Evolutionary conservation across 37 sponge, comb jelly and placozoan genomes (phyloP).

Genomic region (Oscarella lobularis): DNA sequence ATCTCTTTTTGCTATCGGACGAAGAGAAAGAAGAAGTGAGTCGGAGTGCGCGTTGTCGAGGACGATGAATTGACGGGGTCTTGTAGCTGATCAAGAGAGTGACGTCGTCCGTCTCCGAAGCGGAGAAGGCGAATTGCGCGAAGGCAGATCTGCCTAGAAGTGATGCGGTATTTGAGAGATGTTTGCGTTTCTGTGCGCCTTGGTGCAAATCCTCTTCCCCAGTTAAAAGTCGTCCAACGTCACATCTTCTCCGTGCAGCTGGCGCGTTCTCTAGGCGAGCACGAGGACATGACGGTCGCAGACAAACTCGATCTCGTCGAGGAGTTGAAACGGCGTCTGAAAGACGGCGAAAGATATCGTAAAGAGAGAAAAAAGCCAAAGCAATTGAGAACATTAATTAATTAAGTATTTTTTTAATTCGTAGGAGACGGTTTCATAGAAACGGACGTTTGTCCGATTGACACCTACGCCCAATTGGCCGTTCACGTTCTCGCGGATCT

Average conservation of each 20-base stretch:
- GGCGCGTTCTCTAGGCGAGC: neutral
- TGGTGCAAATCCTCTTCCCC: no score
- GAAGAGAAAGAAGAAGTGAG: constrained; percentile 8
- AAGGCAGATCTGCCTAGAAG: no score
- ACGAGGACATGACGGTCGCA: neutral
- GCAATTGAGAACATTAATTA: neutral
- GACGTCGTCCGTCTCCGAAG: no score
- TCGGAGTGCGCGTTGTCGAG: no score
- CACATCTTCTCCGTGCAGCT: constrained; percentile 6
- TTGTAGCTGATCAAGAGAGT: no score
- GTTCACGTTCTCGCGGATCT: constrained; percentile 43
- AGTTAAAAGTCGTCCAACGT: constrained; percentile 1
- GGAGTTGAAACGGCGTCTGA: neutral
- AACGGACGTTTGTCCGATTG: constrained; percentile 22
- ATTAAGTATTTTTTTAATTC: neutral
- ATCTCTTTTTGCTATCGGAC: constrained; percentile 13
- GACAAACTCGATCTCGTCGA: neutral
- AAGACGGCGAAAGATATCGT: constrained; percentile 5
- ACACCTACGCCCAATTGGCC: constrained; percentile 39
- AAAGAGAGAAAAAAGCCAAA: neutral
- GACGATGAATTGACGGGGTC: no score
- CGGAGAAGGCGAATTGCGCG: no score
- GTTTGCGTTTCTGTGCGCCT: no score
- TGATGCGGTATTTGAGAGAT: no score
- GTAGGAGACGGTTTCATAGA: constrained; percentile 4